Evolutionary conservation across 2,113 vertebrate genomes (phyloP).

Genomic region (Nothoprocta perdicaria): DNA sequence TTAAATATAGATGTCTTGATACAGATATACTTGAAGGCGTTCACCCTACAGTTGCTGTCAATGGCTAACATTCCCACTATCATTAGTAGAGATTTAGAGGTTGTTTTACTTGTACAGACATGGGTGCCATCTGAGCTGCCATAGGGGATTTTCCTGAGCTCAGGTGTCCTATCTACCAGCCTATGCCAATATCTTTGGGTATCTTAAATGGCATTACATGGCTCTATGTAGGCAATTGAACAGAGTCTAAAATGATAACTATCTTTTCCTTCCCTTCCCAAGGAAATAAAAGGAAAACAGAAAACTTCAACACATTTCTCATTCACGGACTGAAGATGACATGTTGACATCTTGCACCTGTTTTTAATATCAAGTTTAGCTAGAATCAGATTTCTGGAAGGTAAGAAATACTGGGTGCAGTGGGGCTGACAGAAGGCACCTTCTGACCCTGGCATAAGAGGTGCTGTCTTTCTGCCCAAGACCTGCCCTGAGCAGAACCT

Average conservation of each 20-base stretch:
- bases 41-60: not conserved
- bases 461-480: not conserved
- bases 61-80: not conserved
- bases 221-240: not conserved
- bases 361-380: not conserved
- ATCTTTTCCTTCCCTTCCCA: accelerated
- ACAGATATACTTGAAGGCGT: no score
- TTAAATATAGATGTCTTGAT: not conserved
- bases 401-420: not conserved
- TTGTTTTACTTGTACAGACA: not conserved
- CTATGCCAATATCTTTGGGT: not conserved
- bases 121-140: not conserved
- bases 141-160: not conserved
- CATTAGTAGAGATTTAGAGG: not conserved
- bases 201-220: not conserved
- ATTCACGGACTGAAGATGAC: not conserved
- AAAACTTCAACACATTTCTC: not conserved
- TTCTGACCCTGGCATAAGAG: not conserved
- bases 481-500: not conserved
- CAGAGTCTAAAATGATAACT: not conserved
- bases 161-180: not conserved
- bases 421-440: not conserved
- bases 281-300: not conserved
- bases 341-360: not conserved
- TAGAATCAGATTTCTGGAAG: not conserved